Evolutionary conservation across 2,113 vertebrate genomes (phyloP), one percentile per base, ranked within the genome.

Genomic region (Fulmarus glacialis): DNA sequence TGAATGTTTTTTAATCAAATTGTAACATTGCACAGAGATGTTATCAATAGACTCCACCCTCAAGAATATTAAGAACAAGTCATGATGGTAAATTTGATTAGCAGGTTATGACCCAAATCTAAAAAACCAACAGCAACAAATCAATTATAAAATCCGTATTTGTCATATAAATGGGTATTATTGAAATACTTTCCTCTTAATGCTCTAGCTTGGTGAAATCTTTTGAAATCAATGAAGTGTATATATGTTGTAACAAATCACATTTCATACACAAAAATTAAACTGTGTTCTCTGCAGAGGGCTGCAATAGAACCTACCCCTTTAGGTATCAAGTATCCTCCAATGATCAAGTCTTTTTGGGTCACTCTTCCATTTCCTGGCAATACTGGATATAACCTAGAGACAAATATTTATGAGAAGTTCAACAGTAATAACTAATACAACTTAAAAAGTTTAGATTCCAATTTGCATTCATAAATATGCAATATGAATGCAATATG

Each of bases 321-420:
- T 99, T 99, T 99, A 93, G 99, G 99, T 93, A 99, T 99, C 60
- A 99, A 98, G 97, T 99, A 99, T 87, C 99, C 99, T 66, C 99
- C 99, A 81, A 99, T 43, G 16, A 99, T 97, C 96, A 99, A 91
- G 95, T 99, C 99, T 95, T 99, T 99, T 89, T 99, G 99, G 38
- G 99, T 99, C 84, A 99, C 98, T 87, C 99, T 98, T 75, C 99
- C 99, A 30, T 99, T 99, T 95, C 99, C 99, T 34, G 99, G 99
- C 90, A 99, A 98, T 94, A 99, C 99, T 84, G 99, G 99, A 96
- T 99, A 99, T 94, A 99, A 98, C 96, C 99, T 99, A 97, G 42
- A 93, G 77, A 96, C 42, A 96, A 95, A 95, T 36, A 85, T 77
- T 93, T 75, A 42, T 70, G 36, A 87, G 32, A 89, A 58, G 42